Percentiles rank a stretch among this genome's conserved stretches.
Evolutionary conservation across 2,113 vertebrate genomes (phyloP).

Genomic region (Triplophysa dalaica): DNA sequence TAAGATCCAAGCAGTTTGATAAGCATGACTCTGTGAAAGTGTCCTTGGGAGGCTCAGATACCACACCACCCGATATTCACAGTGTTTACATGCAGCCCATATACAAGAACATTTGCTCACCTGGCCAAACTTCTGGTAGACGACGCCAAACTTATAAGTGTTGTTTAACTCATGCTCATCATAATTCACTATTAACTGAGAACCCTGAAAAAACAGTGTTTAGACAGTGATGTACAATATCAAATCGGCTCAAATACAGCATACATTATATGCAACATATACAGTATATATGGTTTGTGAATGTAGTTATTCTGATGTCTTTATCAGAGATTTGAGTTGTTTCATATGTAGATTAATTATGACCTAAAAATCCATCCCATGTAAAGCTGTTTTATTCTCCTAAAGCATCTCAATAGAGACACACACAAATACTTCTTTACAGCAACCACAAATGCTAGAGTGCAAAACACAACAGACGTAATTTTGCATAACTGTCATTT

Average conservation of each 20-base stretch:
- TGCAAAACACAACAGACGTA: neutral
- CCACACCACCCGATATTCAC: neutral
- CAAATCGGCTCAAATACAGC: neutral
- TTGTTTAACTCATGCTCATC: constrained; percentile 95
- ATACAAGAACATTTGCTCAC: constrained; percentile 65
- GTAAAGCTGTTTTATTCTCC: neutral
- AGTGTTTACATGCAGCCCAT: neutral
- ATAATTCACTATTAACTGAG: constrained; percentile 89
- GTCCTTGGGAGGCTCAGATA: neutral
- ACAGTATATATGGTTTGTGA: no score
- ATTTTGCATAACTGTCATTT: neutral
- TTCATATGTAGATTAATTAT: neutral
- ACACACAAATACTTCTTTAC: neutral
- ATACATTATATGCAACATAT: neutral
- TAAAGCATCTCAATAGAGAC: neutral
- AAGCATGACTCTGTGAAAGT: neutral
- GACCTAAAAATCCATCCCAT: neutral
- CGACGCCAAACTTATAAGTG: constrained; percentile 94
- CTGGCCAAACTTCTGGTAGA: constrained; percentile 90
- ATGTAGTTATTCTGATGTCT: neutral
- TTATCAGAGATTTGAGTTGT: neutral
- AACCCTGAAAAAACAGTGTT: constrained; percentile 76
- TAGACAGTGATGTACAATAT: constrained; percentile 3
- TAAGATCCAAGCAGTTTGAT: constrained; percentile 10
- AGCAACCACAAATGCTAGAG: neutral